A percentile compares a stretch with the other conserved stretches of the same genome.
Evolutionary conservation across 2,113 vertebrate species (phyloP).

Genomic region (Recurvirostra avosetta): DNA sequence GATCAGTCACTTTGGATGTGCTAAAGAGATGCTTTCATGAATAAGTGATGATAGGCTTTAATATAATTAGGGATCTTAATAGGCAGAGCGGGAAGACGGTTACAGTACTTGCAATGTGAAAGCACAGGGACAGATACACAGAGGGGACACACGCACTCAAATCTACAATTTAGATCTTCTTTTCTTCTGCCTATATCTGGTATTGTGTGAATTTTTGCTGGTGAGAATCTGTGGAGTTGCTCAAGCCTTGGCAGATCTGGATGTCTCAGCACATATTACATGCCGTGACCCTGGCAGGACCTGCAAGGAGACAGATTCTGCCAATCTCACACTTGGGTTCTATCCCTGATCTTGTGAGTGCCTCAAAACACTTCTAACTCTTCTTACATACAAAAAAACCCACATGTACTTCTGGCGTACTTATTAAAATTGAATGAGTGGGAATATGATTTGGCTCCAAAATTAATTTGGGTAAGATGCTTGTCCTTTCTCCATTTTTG

Average conservation of each 20-base stretch:
- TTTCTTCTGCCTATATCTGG: not conserved
- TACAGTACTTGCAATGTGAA: not conserved
- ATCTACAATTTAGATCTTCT: not conserved
- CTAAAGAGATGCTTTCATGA: conserved; percentile 70
- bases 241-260: not conserved
- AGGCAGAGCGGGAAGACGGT: not conserved
- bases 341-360: not conserved
- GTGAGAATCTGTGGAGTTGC: not conserved
- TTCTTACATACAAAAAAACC: not conserved
- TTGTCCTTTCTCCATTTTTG: not conserved
- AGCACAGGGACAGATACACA: not conserved
- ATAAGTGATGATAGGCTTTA: conserved; percentile 66
- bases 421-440: not conserved
- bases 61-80: conserved; percentile 61
- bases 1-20: conserved; percentile 59
- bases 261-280: not conserved
- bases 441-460: not conserved
- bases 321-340: not conserved
- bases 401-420: not conserved
- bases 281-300: not conserved
- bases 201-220: not conserved
- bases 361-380: not conserved
- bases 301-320: not conserved
- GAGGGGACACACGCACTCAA: not conserved
- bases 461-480: not conserved